These are phyloP conservation scores for Armadillidium nasatum DNA, from an alignment of 1,140 invertebrate species.

Conservation along the genomic window DNA sequence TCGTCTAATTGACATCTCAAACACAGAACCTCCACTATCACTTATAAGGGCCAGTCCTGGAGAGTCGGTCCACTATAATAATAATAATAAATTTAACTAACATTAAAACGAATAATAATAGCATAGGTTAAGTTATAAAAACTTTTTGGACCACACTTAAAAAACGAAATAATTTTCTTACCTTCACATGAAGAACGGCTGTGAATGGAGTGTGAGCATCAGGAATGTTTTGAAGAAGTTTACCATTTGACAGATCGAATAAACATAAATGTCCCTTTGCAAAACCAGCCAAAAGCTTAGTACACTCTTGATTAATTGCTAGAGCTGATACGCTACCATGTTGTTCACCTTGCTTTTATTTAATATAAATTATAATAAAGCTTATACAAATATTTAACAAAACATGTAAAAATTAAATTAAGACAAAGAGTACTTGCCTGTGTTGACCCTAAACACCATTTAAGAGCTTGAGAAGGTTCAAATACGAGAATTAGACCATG, in stretches of 20 bases:
- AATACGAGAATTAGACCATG: conserved; percentile 87
- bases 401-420: conserved; percentile 49
- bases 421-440: conserved; percentile 46
- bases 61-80: conserved; percentile 65
- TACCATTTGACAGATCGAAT: conserved; percentile 70
- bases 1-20: conserved; percentile 85
- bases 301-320: conserved; percentile 80
- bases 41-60: conserved; percentile 74
- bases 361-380: background rate
- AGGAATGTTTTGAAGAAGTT: conserved; percentile 71
- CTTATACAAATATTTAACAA: background rate
- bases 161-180: conserved; percentile 51
- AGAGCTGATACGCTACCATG: conserved; percentile 70
- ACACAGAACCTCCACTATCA: conserved; percentile 96
- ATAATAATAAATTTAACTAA: too few species aligned
- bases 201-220: conserved; percentile 82
- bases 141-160: too few species aligned
- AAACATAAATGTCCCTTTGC: conserved; percentile 80
- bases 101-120: too few species aligned
- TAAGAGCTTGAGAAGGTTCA: conserved; percentile 73
- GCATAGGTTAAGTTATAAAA: too few species aligned
- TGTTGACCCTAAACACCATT: conserved; percentile 64
- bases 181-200: conserved; percentile 76
- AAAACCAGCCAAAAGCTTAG: conserved; percentile 76
- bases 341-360: conserved; percentile 49